A percentile compares a stretch with the other conserved stretches of the same genome.
Conservation (phyloP, 2,888 invertebrate species). For the Ichneumon xanthorius region DNA sequence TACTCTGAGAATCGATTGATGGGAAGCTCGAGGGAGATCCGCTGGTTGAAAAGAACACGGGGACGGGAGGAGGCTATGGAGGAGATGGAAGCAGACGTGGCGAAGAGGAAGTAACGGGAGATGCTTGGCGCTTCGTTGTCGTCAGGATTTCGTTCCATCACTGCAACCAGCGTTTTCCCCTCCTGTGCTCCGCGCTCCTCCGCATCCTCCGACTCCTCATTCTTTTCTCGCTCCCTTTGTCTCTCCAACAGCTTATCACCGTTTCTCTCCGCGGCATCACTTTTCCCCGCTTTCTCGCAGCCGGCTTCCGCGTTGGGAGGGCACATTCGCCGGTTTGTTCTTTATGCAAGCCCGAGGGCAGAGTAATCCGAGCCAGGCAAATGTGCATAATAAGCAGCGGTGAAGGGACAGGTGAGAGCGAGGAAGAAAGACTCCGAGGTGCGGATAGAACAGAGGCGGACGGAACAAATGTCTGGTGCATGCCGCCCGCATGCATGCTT, state of each 20-base stretch:
- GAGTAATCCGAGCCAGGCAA: slow-evolving; percentile 61
- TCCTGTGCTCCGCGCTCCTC: neutral
- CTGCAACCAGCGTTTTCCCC: neutral
- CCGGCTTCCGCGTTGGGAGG: neutral
- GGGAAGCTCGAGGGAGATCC: slow-evolving; percentile 10
- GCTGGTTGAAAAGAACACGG: neutral
- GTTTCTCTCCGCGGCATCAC: neutral
- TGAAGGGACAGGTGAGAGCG: slow-evolving; percentile 32
- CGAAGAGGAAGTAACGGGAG: neutral
- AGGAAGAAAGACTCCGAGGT: slow-evolving; percentile 4
- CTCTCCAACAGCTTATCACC: slow-evolving; percentile 15
- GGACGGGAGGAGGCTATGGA: neutral
- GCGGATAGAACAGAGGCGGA: neutral
- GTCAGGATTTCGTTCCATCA: neutral
- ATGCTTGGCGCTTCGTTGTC: slow-evolving; percentile 9
- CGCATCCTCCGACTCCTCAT: neutral
- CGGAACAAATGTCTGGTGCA: slow-evolving; percentile 37
- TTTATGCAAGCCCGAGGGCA: slow-evolving; percentile 29
- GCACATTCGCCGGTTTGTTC: slow-evolving; percentile 34
- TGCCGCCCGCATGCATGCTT: neutral
- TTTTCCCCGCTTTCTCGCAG: neutral
- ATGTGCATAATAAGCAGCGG: slow-evolving; percentile 65
- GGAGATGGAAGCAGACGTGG: neutral
- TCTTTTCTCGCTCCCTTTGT: neutral
- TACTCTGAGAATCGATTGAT: slow-evolving; percentile 16